A percentile compares a stretch with the other conserved stretches of the same genome.
These are phyloP conservation scores for Nothoprocta pentlandii DNA, from an alignment of 2,113 vertebrate genomes.

Conservation along the genomic window DNA sequence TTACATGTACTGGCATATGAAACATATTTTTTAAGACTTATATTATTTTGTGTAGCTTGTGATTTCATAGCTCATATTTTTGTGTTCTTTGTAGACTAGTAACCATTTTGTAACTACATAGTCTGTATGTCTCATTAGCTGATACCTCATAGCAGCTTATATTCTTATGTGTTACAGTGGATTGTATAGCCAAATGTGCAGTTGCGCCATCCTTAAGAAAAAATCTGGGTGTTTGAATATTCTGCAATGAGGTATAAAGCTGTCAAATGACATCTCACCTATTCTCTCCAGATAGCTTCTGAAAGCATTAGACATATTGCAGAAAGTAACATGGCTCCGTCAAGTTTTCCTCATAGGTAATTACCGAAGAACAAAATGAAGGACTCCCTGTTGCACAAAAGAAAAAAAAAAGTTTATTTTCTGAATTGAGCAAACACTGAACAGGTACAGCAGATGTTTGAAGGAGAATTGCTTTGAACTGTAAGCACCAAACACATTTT, in stretches of 20 bases:
- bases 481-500: not conserved
- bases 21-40: not conserved
- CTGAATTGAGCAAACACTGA: not conserved
- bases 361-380: not conserved
- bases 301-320: not conserved
- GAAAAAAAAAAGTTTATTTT: not conserved
- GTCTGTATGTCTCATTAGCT: not conserved
- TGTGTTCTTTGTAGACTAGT: not conserved
- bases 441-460: not conserved
- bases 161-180: not conserved
- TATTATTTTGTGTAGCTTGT: not conserved
- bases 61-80: not conserved
- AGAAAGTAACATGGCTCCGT: not conserved
- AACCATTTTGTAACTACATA: not conserved
- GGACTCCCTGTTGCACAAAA: not conserved
- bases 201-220: not conserved
- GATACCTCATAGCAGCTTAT: not conserved
- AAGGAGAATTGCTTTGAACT: not conserved
- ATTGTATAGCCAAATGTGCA: not conserved
- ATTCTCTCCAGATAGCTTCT: not conserved
- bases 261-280: not conserved
- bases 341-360: not conserved
- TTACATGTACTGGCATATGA: not conserved
- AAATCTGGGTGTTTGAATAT: not conserved
- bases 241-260: not conserved